These are phyloP conservation scores for Litoditis marina DNA, from an alignment of 2,888 invertebrate genomes.

Conservation along the genomic window DNA sequence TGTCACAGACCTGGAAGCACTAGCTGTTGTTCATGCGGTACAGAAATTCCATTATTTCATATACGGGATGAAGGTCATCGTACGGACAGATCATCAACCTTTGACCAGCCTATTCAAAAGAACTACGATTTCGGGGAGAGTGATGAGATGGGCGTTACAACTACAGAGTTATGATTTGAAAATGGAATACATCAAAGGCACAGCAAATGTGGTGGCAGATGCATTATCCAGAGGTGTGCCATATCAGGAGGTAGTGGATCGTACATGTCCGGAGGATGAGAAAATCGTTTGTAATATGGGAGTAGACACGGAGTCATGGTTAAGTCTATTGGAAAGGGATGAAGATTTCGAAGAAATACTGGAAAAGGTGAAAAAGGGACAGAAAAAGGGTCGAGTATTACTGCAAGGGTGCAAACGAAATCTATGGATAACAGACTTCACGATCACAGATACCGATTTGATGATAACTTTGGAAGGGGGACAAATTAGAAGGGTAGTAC, in stretches of 20 bases:
- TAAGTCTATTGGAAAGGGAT: too few species aligned
- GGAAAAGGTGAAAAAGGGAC: too few species aligned
- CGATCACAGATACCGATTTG: too few species aligned
- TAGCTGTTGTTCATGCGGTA: conserved; percentile 22
- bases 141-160: conserved; percentile 15
- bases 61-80: conserved; percentile 12
- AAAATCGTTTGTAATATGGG: too few species aligned
- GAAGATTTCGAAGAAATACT: too few species aligned
- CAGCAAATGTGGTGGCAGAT: conserved; percentile 22
- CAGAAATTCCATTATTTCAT: conserved; percentile 22
- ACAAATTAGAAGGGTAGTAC: conserved; percentile 14
- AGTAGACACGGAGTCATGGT: too few species aligned
- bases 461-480: background rate
- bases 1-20: conserved; percentile 30
- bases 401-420: too few species aligned
- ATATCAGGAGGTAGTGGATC: too few species aligned
- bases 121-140: conserved; percentile 1
- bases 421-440: too few species aligned
- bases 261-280: too few species aligned
- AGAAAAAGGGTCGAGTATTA: too few species aligned
- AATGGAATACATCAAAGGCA: conserved; percentile 13
- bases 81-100: conserved; percentile 30
- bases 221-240: conserved; percentile 17
- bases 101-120: conserved; percentile 10
- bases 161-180: conserved; percentile 3